Conservation (phyloP, 2,888 invertebrate species). For the Acrobasis suavella region DNA sequence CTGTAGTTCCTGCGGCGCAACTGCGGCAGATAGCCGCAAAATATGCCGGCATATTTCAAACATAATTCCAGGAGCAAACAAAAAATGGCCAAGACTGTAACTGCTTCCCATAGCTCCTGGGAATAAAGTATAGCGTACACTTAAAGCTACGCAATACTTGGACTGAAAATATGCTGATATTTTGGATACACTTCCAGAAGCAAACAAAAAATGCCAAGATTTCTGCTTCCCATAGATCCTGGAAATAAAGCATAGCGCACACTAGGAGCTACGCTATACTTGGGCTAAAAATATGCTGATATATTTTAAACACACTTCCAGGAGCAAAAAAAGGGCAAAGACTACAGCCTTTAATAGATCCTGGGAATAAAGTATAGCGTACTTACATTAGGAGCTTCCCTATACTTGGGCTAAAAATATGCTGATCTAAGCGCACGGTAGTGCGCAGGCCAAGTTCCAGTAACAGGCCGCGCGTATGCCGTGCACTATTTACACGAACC, state of each 20-base stretch:
- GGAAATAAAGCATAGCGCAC: not conserved
- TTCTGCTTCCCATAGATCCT: conserved; percentile 4
- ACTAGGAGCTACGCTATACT: not conserved
- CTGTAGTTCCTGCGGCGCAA: not conserved
- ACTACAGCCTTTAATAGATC: not conserved
- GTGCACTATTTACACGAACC: too few relatives aligned
- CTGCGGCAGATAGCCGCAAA: conserved; percentile 2
- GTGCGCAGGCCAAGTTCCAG: too few relatives aligned
- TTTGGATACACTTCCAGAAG: conserved; percentile 6
- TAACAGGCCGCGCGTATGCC: too few relatives aligned
- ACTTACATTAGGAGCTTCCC: not conserved
- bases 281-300: conserved; percentile 14
- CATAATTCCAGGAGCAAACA: conserved; percentile 9
- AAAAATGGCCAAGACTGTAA: conserved; percentile 17
- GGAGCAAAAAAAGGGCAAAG: conserved; percentile 15
- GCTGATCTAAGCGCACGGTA: not conserved
- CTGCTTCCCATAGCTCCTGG: conserved; percentile 5
- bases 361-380: not conserved
- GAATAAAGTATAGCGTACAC: not conserved
- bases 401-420: conserved; percentile 11
- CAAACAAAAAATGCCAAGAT: conserved; percentile 15
- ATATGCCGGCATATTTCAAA: conserved; percentile 21
- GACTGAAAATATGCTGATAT: conserved; percentile 18
- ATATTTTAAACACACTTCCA: conserved; percentile 16
- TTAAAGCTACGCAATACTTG: not conserved